Evolutionary conservation across 2,888 invertebrate species (phyloP), one percentile per base, ranked within the genome.

Genomic region (Xestia sexstrigata): DNA sequence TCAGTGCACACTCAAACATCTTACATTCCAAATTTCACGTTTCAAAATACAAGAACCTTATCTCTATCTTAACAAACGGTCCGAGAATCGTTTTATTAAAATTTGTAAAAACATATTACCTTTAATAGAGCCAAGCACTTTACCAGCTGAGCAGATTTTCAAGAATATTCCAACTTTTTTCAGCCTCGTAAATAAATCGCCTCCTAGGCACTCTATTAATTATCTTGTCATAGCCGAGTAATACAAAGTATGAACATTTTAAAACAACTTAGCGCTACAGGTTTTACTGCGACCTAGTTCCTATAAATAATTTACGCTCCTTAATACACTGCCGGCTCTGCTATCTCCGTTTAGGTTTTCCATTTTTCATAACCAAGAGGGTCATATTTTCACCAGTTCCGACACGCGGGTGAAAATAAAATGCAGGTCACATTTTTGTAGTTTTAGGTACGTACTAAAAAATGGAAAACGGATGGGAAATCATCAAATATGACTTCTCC

Each of bases 161-260:
- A 55, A 26, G 35, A 49, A 60, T 13, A 45, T 58, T 68, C n/a
- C 17, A 69, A n/a, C 9, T 30, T 70, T 77, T 69, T 78, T 49
- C 42, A 68, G 42, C 23, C 6, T 15, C 17, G 23, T 39, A 66
- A 76, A 69, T 62, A 62, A 76, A 55, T 62, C 47, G 55, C 67
- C 47, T 81, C 42, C 58, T 13, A 66, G 65, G 65, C 73, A 62
- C 66, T 82, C 35, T 73, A 78, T 73, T 78, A 70, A 81, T 82
- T 62, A 70, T 62, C 55, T 73, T 72, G 70, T 70, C 66, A 35
- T 66, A 60, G 20, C 35, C 35, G 66, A 78, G 69, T 70, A 78
- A 62, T 81, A 81, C 76, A 81, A 79, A 79, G 58, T 79, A 58
- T 42, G 42, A 65, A 26, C 26, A 60, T 79, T 78, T 66, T 42